A percentile compares a stretch with the other conserved stretches of the same genome.
Evolutionary conservation across 1,140 invertebrate species (phyloP).

Genomic region (Anoplolepis gracilipes): DNA sequence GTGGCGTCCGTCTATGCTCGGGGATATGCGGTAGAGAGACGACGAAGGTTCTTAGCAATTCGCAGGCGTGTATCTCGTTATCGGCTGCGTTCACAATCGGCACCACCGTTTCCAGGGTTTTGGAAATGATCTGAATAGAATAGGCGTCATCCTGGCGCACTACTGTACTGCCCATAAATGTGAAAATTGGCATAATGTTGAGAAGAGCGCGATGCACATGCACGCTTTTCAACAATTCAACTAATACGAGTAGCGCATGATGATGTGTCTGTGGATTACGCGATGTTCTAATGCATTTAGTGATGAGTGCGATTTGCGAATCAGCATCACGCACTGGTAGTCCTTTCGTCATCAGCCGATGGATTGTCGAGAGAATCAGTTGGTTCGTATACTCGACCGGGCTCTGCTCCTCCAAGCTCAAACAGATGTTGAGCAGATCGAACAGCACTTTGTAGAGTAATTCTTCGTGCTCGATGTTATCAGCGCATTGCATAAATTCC

Average conservation of each 20-base stretch:
- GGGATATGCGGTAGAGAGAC: slow-evolving; percentile 96
- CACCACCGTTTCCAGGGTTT: slow-evolving; percentile 95
- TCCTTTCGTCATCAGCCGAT: slow-evolving; percentile 87
- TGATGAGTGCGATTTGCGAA: slow-evolving; percentile 93
- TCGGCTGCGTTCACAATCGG: slow-evolving; percentile 91
- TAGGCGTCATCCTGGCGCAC: slow-evolving; percentile 96
- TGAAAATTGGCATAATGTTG: slow-evolving; percentile 97
- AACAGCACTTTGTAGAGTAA: slow-evolving; percentile 91
- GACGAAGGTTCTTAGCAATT: slow-evolving; percentile 95
- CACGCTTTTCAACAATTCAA: slow-evolving; percentile 85
- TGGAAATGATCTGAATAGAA: slow-evolving; percentile 96
- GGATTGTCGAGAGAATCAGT: slow-evolving; percentile 91
- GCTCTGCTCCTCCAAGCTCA: slow-evolving; percentile 93
- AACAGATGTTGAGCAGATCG: slow-evolving; percentile 92
- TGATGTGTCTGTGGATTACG: slow-evolving; percentile 98
- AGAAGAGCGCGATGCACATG: slow-evolving; percentile 94
- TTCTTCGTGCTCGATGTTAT: slow-evolving; percentile 88
- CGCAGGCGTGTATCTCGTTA: slow-evolving; percentile 84
- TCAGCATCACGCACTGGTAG: slow-evolving; percentile 86
- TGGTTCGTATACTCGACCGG: slow-evolving; percentile 96
- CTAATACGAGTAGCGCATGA: slow-evolving; percentile 93
- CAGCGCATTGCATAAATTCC: slow-evolving; percentile 95
- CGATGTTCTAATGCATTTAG: slow-evolving; percentile 95
- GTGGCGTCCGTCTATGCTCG: slow-evolving; percentile 92
- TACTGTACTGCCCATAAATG: slow-evolving; percentile 97